phyloP scores from a whole-genome alignment of 2,888 invertebrate genomes.

The Notodonta ziczac region DNA sequence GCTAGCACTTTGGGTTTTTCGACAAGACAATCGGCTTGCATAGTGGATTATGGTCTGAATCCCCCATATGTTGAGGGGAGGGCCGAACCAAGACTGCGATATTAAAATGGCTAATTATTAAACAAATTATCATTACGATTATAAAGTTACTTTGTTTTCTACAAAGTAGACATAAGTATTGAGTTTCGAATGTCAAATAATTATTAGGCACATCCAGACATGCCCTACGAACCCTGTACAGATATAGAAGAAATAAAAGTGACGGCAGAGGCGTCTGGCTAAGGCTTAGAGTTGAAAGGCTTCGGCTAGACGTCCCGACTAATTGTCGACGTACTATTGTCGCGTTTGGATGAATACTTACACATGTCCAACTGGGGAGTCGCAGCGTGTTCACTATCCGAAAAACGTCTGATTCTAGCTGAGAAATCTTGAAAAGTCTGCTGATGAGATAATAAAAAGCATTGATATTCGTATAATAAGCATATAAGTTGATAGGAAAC shows the following conservation, averaged over 20 bases:
- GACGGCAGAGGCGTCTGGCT: conserved; percentile 70
- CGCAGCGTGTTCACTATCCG: background rate
- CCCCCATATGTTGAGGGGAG: too few species aligned
- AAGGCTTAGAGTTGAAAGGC: conserved; percentile 74
- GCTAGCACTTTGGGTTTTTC: too few species aligned
- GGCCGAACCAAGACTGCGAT: too few species aligned
- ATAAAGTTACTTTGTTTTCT: too few species aligned
- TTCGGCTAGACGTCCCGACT: conserved; percentile 76
- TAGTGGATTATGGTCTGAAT: too few species aligned
- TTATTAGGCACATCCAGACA: conserved; percentile 38
- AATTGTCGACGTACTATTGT: conserved; percentile 70
- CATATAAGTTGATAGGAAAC: too few species aligned
- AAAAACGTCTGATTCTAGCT: background rate
- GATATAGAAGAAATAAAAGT: conserved; percentile 72
- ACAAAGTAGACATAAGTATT: too few species aligned
- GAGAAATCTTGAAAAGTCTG: too few species aligned
- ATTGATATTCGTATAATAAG: background rate
- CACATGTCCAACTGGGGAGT: conserved; percentile 23
- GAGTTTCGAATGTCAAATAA: background rate
- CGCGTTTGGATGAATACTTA: conserved; percentile 50
- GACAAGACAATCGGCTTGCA: too few species aligned
- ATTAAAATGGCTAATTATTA: too few species aligned
- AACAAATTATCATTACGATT: too few species aligned
- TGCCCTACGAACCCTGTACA: conserved; percentile 32
- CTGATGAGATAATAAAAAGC: too few species aligned